Percentiles rank a stretch among this genome's conserved stretches.
Conservation (phyloP, 2,797 vertebrate genomes). For the Macroramphosus scolopax region DNA sequence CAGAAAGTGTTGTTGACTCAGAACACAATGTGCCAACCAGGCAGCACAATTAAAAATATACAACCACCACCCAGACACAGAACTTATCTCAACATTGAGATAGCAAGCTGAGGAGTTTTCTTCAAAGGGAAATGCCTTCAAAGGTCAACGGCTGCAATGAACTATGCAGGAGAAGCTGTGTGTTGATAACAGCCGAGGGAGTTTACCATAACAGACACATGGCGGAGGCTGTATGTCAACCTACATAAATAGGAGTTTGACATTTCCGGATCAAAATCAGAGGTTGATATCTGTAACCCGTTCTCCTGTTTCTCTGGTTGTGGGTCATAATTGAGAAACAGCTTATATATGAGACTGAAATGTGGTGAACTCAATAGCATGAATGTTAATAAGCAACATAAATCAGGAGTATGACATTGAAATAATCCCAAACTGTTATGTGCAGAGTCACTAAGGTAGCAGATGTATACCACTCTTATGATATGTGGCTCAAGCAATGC, state of each 20-base stretch:
- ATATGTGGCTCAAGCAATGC: too few species aligned
- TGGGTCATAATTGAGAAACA: neutral
- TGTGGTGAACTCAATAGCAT: too few species aligned
- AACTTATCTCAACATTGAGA: slow-evolving; percentile 16
- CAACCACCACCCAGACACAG: neutral
- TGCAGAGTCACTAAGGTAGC: too few species aligned
- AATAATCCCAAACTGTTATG: too few species aligned
- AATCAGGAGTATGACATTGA: too few species aligned
- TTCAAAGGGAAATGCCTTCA: slow-evolving; percentile 16
- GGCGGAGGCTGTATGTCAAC: neutral
- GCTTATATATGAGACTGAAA: too few species aligned
- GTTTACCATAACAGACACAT: slow-evolving; percentile 11
- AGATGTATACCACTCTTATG: too few species aligned
- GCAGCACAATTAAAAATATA: slow-evolving; percentile 10
- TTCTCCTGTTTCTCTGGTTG: neutral
- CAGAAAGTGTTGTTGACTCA: neutral
- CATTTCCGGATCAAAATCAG: neutral
- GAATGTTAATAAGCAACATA: too few species aligned
- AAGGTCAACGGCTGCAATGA: slow-evolving; percentile 36
- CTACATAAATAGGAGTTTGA: slow-evolving; percentile 7
- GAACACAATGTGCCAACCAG: neutral
- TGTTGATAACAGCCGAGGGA: slow-evolving; percentile 24
- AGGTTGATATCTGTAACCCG: neutral
- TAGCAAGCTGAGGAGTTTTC: slow-evolving; percentile 28
- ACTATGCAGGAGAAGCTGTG: slow-evolving; percentile 1